A percentile compares a stretch with the other conserved stretches of the same genome.
Conservation (phyloP, 2,113 vertebrate species). For the Sylvicapra grimmia region DNA sequence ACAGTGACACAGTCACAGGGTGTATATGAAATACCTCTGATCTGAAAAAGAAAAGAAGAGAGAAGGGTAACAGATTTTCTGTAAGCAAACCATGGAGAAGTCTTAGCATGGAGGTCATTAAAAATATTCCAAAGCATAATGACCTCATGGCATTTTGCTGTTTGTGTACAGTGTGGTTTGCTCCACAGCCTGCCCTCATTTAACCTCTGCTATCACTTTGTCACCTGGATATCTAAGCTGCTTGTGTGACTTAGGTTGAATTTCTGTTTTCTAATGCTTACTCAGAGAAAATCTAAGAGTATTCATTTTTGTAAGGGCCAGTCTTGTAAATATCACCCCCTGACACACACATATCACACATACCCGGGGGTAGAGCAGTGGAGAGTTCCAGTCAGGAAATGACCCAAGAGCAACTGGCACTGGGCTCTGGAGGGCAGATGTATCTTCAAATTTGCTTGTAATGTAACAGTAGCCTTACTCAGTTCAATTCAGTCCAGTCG, state of each 20-base stretch:
- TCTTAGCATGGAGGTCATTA: neutral
- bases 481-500: no score
- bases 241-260: neutral
- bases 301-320: neutral
- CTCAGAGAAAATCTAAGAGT: neutral
- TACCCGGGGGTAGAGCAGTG: neutral
- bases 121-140: neutral
- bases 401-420: neutral
- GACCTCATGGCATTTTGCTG: neutral
- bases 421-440: neutral
- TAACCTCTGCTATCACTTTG: neutral
- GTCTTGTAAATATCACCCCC: neutral
- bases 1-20: neutral
- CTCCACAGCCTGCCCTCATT: neutral
- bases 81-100: neutral
- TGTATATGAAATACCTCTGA: neutral
- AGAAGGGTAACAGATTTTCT: neutral
- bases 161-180: neutral
- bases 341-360: neutral
- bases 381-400: neutral
- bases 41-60: neutral
- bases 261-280: neutral
- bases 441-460: neutral
- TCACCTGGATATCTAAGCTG: neutral
- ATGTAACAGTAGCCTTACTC: no score